Base-by-base conservation (phyloP, 2,888 invertebrate species). In the Spialia ferax region DNA sequence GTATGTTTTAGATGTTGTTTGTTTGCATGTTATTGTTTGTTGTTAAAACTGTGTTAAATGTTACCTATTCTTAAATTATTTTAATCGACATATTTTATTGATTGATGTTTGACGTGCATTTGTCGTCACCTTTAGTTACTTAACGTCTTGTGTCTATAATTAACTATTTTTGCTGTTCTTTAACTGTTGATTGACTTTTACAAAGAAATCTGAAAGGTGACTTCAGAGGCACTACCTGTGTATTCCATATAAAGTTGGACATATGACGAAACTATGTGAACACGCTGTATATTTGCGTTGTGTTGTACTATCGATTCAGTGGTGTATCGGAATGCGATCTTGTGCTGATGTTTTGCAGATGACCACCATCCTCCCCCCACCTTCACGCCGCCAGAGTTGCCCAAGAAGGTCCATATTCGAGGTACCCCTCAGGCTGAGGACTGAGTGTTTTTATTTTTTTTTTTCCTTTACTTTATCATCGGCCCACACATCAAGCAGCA, bases 381-480 rank as follows among this genome's bases (percentile, higher is more conserved):
- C 95, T 98, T 98, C 96, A 98, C 98, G 95, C 98, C 98, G 96
- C 98, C 98, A 96, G 98, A 98, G 97, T 97, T 98, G 96, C 98
- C 98, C 96, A 98, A 98, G 97, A 97, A 98, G 97, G 97, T 98
- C 96, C 98, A 98, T 97, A 97, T 98, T 95, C 96, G 98, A 97
- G 98, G 98, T 98, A 95, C 94, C 91, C 89, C 88, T 91, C 91
- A 88, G 88, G 85, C 88, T 87, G 86, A 86, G 83, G 84, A 86
- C 88, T 88, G 90, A 89, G 91, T 86, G 88, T 82, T 80, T 55
- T 74, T 83, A 82, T 86, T 85, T 82, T 83, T 81, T 79, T 82
- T 86, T 85, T 79, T n/a, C n/a, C 72, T 75, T 79, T 83, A 81
- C 84, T 81, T 79, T 79, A 82, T 90, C 88, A 91, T 91, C 88